These are phyloP conservation scores for Eira barbara DNA, from an alignment of 2,113 vertebrate species.

Conservation along the genomic window DNA sequence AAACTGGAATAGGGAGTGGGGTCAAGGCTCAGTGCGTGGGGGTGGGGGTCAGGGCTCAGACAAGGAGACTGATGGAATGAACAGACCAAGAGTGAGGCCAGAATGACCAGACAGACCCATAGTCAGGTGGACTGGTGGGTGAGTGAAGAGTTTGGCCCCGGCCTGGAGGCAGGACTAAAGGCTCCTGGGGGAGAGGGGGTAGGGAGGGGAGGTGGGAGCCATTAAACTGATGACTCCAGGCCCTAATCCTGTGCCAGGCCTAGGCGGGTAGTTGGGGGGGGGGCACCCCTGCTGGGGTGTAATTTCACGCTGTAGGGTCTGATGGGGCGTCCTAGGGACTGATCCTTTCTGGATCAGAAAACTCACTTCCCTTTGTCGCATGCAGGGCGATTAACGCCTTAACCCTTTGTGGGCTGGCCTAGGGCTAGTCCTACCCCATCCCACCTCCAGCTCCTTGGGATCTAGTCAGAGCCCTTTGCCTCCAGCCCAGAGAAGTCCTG, in stretches of 20 bases:
- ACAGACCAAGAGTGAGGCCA: background rate
- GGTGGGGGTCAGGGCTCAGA: background rate
- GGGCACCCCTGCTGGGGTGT: conserved; percentile 84
- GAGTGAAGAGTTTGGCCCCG: background rate
- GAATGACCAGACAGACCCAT: background rate
- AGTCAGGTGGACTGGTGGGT: background rate
- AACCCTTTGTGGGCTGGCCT: conserved; percentile 77
- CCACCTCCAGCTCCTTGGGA: background rate
- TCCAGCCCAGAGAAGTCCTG: background rate
- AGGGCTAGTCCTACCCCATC: conserved; percentile 4
- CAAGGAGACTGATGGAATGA: background rate
- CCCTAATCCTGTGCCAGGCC: conserved; percentile 71
- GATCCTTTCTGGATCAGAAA: conserved; percentile 92
- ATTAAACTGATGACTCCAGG: conserved; percentile 71
- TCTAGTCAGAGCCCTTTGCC: background rate
- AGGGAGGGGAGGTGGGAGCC: background rate
- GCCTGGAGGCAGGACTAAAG: background rate
- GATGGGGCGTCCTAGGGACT: conserved; percentile 86
- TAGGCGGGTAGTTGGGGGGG: conserved; percentile 6
- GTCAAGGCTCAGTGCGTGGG: background rate
- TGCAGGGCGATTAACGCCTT: conserved; percentile 81
- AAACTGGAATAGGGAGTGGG: background rate
- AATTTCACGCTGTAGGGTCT: conserved; percentile 89
- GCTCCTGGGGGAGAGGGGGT: background rate
- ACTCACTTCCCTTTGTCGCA: conserved; percentile 85